These are phyloP conservation scores for Cottus gobio DNA, from an alignment of 2,113 vertebrate species.

Conservation along the genomic window DNA sequence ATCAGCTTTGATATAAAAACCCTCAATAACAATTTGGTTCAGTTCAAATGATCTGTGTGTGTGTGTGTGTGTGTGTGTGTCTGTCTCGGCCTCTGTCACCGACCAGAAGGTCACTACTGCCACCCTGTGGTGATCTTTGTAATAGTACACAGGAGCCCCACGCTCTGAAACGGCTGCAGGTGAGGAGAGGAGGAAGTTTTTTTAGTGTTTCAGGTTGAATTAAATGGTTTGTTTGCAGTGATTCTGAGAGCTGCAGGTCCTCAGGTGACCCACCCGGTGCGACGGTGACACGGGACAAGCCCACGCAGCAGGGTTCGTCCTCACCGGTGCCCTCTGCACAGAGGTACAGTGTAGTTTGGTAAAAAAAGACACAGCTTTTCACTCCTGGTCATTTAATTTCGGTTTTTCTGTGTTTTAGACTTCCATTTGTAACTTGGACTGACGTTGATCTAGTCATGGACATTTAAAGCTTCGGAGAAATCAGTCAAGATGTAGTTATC, in stretches of 20 bases:
- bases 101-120: constrained; percentile 50
- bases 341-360: too few species aligned
- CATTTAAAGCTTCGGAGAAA: background rate
- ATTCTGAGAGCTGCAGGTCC: background rate
- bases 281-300: too few species aligned
- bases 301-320: too few species aligned
- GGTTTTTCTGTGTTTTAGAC: background rate
- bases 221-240: background rate
- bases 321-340: too few species aligned
- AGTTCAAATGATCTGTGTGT: constrained; percentile 17
- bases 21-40: constrained; percentile 27
- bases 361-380: too few species aligned
- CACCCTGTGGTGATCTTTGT: constrained; percentile 51
- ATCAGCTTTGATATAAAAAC: constrained; percentile 9
- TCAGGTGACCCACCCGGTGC: too few species aligned
- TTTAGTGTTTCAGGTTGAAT: background rate
- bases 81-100: background rate
- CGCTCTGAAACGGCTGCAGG: background rate
- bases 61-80: too few species aligned
- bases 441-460: background rate
- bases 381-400: background rate
- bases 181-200: background rate
- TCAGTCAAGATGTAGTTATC: background rate
- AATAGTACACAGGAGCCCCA: background rate
- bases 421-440: background rate